Base-by-base conservation (phyloP, 1,140 invertebrate species). In the Drosophila watanabei region DNA sequence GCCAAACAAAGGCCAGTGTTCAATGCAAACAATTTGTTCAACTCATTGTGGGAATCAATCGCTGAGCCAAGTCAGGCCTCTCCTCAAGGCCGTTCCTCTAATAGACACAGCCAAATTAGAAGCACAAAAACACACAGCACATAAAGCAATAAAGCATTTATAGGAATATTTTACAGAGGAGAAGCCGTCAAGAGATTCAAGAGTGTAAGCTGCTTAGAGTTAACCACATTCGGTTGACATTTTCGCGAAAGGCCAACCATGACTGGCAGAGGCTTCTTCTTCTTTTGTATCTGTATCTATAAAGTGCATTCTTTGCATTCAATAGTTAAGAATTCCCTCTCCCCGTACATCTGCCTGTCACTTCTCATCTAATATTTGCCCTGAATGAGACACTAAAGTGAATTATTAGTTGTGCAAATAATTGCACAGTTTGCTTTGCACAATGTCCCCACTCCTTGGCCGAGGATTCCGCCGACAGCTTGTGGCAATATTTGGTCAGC, bases 341-440 rank as follows among this genome's bases (percentile, higher is more conserved):
- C 7, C 7, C 16, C 37, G 10, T 16, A 5, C 6, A 4, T n/a
- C 18, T 18, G 39, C 20, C n/a, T 35, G 56, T 45, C 32, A 49
- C 32, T 37, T 35, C 58, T 71, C 48, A 41, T 45, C 41, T 62
- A 89, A 88, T 88, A 89, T 88, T 85, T 89, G 69, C 61, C 46
- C 62, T 45, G 66, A 85, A 71, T 75, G 85, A 84, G 87, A 88
- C 85, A 81, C 85, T 89, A 85, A 89, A 88, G 85, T 88, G 84
- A 89, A 88, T 88, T 88, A 85, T 88, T 89, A 88, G 85, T 88
- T 89, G 85, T 79, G 86, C 81, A 85, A 88, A 88, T 89, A 89
- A 79, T 89, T 88, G 85, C 85, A 87, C 68, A 87, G 84, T 80
- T 88, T 51, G 68, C 71, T 77, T 83, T 52, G 72, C 72, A 45